These are phyloP conservation scores for Atlantisia rogersi DNA, from an alignment of 2,113 vertebrate species.

Conservation along the genomic window DNA sequence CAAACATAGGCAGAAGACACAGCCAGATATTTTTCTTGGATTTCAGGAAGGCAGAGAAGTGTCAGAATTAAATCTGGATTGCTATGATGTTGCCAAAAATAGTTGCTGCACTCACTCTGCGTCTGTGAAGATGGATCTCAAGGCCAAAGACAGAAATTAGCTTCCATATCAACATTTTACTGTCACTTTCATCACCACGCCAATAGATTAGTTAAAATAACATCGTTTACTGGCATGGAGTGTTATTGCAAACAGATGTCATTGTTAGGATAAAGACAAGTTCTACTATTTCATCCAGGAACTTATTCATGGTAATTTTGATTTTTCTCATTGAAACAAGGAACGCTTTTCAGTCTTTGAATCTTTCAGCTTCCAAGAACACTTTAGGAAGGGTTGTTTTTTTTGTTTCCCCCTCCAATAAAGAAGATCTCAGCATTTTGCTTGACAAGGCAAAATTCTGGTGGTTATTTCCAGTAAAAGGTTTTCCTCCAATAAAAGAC, in stretches of 20 bases:
- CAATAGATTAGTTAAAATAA: conserved; percentile 64
- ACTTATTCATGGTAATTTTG: conserved; percentile 10
- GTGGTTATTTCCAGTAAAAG: neutral
- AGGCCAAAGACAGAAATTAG: conserved; percentile 66
- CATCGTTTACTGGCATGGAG: conserved; percentile 40
- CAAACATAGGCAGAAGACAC: neutral
- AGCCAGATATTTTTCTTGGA: conserved; percentile 45
- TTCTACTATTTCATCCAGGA: conserved; percentile 21
- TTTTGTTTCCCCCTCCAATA: neutral
- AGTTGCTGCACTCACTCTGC: conserved; percentile 16
- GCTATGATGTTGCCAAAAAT: conserved; percentile 29
- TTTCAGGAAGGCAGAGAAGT: conserved; percentile 39
- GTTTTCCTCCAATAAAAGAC: neutral
- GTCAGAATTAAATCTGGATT: conserved; percentile 46
- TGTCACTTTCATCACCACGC: conserved; percentile 56
- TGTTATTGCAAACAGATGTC: conserved; percentile 66
- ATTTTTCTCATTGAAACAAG: conserved; percentile 11
- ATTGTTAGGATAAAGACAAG: neutral
- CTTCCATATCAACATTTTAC: conserved; percentile 56
- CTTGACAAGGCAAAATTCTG: neutral
- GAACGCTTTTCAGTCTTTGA: neutral
- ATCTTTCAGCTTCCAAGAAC: neutral
- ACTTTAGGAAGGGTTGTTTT: neutral
- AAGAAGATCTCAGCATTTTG: neutral
- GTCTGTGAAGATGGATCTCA: conserved; percentile 36